Base-by-base conservation (phyloP, 1,140 invertebrate genomes). In the Psix sp. region DNA sequence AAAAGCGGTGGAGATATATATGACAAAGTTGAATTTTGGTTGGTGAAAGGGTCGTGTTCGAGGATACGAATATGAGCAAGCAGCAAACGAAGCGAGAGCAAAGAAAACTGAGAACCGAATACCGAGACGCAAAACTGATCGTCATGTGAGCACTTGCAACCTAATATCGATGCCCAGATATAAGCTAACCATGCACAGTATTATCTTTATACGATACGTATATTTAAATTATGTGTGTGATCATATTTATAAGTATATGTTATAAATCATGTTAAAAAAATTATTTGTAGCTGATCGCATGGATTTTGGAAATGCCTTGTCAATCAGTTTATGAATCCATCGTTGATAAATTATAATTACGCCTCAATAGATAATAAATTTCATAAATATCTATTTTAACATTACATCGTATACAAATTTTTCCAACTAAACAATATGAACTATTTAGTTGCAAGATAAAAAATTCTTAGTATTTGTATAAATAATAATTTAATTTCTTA, bases 91-190 rank as follows among this genome's bases (percentile, higher is more conserved):
- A 71, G 62, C 65, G 65, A 73, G 70, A 77, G 68, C 68, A 73
- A 71, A 74, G 75, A 74, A 77, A 74, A 67, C 75, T 74, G 75
- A 77, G 75, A 77, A 77, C 59, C 59, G 67, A 67, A 74, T 74
- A 74, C 72, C 71, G 76, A 77, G 76, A 77, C 76, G 76, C 57
- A 77, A 74, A 74, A 77, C 62, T 68, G 76, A 74, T 77, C 75
- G 72, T 75, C 72, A 77, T 77, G 70, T 57, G 76, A 77, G 67
- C 45, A 62, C 46, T 51, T 72, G 76, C 71, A 74, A 77, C 71
- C 71, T 65, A 75, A 77, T 62, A 77, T 65, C 48, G 40, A 60
- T 33, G 56, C 67, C 72, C 67, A 43, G 56, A 39, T 68, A 74
- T 65, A 66, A 74, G 62, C 62, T 63, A 74, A 71, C 62, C 72